A percentile compares a stretch with the other conserved stretches of the same genome.
Evolutionary conservation across 2,797 vertebrate species (phyloP).

Genomic region (Coccyzus lansbergi): DNA sequence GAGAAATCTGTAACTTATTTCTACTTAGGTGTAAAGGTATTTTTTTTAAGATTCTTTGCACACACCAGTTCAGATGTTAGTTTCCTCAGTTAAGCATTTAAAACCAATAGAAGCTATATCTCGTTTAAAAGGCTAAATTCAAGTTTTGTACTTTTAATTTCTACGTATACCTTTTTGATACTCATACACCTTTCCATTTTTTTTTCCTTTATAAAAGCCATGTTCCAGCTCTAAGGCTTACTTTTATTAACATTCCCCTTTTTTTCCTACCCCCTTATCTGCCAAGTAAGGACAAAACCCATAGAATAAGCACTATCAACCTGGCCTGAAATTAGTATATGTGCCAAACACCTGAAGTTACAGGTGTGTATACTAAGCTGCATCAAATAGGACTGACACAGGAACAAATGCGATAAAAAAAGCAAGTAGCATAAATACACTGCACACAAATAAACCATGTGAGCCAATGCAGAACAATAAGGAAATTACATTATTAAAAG

Average conservation of each 20-base stretch:
- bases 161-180: background rate
- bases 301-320: background rate
- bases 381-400: background rate
- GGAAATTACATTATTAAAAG: slow-evolving; percentile 91
- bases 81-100: background rate
- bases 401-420: background rate
- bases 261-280: background rate
- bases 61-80: background rate
- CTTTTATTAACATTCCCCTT: background rate
- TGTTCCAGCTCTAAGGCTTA: background rate
- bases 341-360: background rate
- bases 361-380: background rate
- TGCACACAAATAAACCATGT: background rate
- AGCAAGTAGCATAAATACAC: background rate
- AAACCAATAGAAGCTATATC: background rate
- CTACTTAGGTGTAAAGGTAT: background rate
- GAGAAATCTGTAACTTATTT: background rate
- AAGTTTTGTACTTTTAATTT: background rate
- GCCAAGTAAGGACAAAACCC: background rate
- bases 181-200: background rate
- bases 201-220: background rate
- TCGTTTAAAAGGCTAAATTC: background rate
- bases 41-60: background rate
- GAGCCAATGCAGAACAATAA: slow-evolving; percentile 51
- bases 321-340: background rate